These are phyloP conservation scores for Paragorgia papillata DNA, from an alignment of 92 coral and sea anemone genomes.

Conservation along the genomic window DNA sequence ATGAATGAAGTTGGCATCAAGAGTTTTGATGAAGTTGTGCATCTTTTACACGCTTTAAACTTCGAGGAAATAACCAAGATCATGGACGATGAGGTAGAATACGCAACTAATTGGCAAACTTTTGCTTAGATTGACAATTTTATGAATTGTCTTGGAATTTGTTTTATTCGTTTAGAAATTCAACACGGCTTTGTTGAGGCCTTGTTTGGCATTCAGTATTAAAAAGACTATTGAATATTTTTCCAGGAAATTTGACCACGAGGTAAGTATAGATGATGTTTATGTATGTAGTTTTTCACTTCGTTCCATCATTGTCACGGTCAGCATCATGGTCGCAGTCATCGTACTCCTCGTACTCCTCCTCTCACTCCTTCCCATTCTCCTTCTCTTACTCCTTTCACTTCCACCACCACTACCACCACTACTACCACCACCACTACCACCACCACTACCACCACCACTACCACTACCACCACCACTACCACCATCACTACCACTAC, in stretches of 20 bases:
- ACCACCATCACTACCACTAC: too few species aligned
- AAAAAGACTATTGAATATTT: slow-evolving; percentile 20
- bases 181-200: slow-evolving; percentile 30
- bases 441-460: too few species aligned
- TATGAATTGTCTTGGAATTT: background rate
- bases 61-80: slow-evolving; percentile 62
- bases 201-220: slow-evolving; percentile 39
- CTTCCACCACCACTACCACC: background rate
- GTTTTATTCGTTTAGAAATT: slow-evolving; percentile 32
- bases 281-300: too few species aligned
- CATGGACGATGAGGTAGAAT: slow-evolving; percentile 69
- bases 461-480: too few species aligned
- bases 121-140: background rate
- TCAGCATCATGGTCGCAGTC: background rate
- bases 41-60: slow-evolving; percentile 70
- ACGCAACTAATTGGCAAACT: background rate
- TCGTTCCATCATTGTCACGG: background rate
- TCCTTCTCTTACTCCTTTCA: background rate
- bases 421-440: too few species aligned
- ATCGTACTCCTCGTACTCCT: background rate
- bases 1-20: slow-evolving; percentile 44
- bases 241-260: slow-evolving; percentile 34
- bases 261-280: slow-evolving; percentile 8
- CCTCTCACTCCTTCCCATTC: background rate
- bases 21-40: slow-evolving; percentile 61